Conservation (phyloP, 2,888 invertebrate species). For the Pherbina coryleti region DNA sequence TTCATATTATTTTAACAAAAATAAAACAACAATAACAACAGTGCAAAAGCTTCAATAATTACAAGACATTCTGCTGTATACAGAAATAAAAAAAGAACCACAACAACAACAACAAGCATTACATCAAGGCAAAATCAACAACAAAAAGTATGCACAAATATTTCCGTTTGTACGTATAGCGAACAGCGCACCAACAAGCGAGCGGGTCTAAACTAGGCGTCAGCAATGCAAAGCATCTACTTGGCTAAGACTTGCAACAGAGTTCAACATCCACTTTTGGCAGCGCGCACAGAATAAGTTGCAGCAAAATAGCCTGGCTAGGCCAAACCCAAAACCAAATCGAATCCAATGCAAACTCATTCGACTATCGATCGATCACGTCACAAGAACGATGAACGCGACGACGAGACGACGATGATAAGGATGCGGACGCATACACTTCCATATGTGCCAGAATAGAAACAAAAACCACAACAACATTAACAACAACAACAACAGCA, state of each 20-base stretch:
- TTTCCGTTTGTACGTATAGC: conserved; percentile 6
- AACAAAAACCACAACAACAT: conserved; percentile 24
- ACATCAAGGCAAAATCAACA: background rate
- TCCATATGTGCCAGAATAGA: conserved; percentile 29
- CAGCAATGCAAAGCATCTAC: conserved; percentile 32
- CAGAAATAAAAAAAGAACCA: background rate
- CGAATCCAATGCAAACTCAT: conserved; percentile 38
- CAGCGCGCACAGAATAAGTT: background rate
- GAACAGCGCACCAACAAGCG: background rate
- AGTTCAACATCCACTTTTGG: conserved; percentile 30
- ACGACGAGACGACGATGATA: conserved; percentile 18
- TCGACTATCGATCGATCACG: conserved; percentile 38
- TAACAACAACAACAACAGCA: conserved; percentile 5
- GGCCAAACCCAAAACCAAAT: conserved; percentile 24
- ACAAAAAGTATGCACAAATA: conserved; percentile 16
- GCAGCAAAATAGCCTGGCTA: background rate
- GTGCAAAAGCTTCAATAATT: conserved; percentile 18
- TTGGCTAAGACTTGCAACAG: background rate
- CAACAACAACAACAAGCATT: background rate
- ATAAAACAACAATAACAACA: conserved; percentile 1
- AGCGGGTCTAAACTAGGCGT: conserved; percentile 33
- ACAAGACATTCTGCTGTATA: conserved; percentile 31
- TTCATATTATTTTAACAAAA: conserved; percentile 34
- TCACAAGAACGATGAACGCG: conserved; percentile 18
- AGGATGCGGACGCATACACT: conserved; percentile 28